A percentile compares a stretch with the other conserved stretches of the same genome.
phyloP scores from a whole-genome alignment of 1,140 invertebrate species.

The Drosophila truncata region DNA sequence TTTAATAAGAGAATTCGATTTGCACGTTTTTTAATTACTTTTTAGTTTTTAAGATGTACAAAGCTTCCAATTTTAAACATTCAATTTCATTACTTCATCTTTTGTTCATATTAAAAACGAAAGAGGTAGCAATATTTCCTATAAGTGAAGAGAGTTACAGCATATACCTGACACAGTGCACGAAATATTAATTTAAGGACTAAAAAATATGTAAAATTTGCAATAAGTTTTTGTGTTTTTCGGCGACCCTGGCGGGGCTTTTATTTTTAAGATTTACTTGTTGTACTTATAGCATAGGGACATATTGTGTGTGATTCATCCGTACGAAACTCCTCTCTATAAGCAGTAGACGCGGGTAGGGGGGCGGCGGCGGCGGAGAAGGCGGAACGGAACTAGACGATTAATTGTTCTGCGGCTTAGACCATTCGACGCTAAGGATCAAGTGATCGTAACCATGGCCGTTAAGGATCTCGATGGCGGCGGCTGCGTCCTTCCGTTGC shows the following conservation, averaged over 20 bases:
- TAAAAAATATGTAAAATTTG: too few relatives aligned
- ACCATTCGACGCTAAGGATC: slow-evolving; percentile 99
- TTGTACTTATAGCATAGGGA: slow-evolving; percentile 69
- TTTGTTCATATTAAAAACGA: background rate
- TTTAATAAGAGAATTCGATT: too few relatives aligned
- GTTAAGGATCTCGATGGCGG: slow-evolving; percentile 95
- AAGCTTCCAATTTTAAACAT: too few relatives aligned
- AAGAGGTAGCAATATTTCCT: slow-evolving; percentile 7
- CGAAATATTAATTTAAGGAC: background rate
- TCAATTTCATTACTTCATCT: background rate
- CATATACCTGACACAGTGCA: background rate
- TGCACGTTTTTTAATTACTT: background rate
- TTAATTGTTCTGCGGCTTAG: slow-evolving; percentile 90
- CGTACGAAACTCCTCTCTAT: slow-evolving; percentile 35
- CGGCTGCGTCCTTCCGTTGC: slow-evolving; percentile 94
- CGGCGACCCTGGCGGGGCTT: slow-evolving; percentile 19
- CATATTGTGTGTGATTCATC: slow-evolving; percentile 38
- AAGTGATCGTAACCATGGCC: slow-evolving; percentile 99
- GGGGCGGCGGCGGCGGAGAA: slow-evolving; percentile 13
- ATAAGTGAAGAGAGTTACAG: background rate
- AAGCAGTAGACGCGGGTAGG: slow-evolving; percentile 34
- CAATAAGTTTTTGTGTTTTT: slow-evolving; percentile 2
- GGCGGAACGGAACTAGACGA: slow-evolving; percentile 17
- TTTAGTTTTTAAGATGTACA: too few relatives aligned
- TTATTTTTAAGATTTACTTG: slow-evolving; percentile 49